Percentiles rank a stretch among this genome's conserved stretches.
These are phyloP conservation scores for Rhagophthalmus giganteus DNA, from an alignment of 2,888 invertebrate species.

Conservation along the genomic window DNA sequence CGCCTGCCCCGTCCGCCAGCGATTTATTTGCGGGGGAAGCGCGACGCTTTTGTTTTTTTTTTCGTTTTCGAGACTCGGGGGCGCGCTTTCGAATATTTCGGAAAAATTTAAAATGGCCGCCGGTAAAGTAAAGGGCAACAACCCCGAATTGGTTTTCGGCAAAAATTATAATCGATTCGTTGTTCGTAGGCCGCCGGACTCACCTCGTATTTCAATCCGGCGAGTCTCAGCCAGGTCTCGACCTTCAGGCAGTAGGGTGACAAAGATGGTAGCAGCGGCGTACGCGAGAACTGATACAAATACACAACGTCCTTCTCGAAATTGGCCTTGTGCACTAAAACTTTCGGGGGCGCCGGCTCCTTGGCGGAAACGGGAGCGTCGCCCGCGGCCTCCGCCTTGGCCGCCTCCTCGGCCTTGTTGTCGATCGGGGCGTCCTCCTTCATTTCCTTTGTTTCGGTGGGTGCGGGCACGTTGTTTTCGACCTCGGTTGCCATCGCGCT, in stretches of 20 bases:
- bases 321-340: constrained; percentile 81
- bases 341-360: constrained; percentile 73
- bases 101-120: constrained; percentile 34
- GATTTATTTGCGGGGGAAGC: too few species aligned
- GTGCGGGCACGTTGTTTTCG: constrained; percentile 67
- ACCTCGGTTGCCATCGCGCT: constrained; percentile 75
- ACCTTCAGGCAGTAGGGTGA: constrained; percentile 94
- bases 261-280: constrained; percentile 84
- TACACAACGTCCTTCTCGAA: constrained; percentile 92
- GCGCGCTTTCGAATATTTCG: constrained; percentile 12
- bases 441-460: constrained; percentile 60
- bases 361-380: constrained; percentile 60
- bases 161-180: neutral
- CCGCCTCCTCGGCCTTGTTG: constrained; percentile 57
- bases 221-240: constrained; percentile 92
- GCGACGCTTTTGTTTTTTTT: too few species aligned
- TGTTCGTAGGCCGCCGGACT: too few species aligned
- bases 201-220: constrained; percentile 93
- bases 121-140: constrained; percentile 32
- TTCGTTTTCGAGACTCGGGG: too few species aligned
- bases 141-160: constrained; percentile 23
- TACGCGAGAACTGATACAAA: constrained; percentile 91
- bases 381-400: constrained; percentile 56
- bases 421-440: constrained; percentile 58
- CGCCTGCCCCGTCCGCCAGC: too few species aligned